These are phyloP conservation scores for Paedocypris micromegethes DNA, from an alignment of 2,797 vertebrate genomes.

Conservation along the genomic window DNA sequence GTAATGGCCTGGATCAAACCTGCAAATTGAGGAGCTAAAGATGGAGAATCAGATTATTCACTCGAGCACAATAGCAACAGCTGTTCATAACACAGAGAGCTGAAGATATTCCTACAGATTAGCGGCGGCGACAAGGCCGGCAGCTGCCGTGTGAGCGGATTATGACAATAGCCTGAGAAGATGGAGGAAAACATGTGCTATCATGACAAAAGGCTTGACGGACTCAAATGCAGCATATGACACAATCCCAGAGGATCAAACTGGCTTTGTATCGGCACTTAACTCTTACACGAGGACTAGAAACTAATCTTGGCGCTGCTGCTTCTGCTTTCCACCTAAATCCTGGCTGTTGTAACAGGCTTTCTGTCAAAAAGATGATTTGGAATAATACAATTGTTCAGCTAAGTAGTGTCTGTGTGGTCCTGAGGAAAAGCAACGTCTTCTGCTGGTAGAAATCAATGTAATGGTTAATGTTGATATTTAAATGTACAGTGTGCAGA, in stretches of 20 bases:
- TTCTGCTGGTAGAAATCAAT: too few species aligned
- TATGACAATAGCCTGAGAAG: constrained; percentile 68
- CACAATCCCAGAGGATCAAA: constrained; percentile 73
- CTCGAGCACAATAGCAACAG: constrained; percentile 68
- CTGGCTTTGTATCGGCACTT: constrained; percentile 63
- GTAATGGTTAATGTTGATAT: too few species aligned
- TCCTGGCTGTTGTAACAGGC: constrained; percentile 23
- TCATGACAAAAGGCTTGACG: constrained; percentile 73
- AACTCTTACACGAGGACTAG: constrained; percentile 39
- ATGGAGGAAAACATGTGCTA: constrained; percentile 70
- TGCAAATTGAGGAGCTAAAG: constrained; percentile 66
- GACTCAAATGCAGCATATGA: constrained; percentile 72
- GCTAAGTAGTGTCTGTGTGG: too few species aligned
- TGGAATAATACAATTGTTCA: constrained; percentile 25
- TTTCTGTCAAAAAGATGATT: constrained; percentile 31
- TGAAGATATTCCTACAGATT: constrained; percentile 67
- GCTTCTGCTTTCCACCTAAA: constrained; percentile 25
- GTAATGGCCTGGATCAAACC: constrained; percentile 70
- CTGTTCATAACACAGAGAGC: constrained; percentile 62
- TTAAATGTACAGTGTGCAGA: too few species aligned
- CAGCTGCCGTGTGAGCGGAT: constrained; percentile 68
- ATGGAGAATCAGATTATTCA: constrained; percentile 70
- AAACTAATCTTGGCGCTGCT: constrained; percentile 45
- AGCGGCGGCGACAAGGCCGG: constrained; percentile 58
- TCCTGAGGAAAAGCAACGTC: too few species aligned